A percentile compares a stretch with the other conserved stretches of the same genome.
Conservation (phyloP, 2,888 invertebrate genomes). For the Pachydiplax longipennis region DNA sequence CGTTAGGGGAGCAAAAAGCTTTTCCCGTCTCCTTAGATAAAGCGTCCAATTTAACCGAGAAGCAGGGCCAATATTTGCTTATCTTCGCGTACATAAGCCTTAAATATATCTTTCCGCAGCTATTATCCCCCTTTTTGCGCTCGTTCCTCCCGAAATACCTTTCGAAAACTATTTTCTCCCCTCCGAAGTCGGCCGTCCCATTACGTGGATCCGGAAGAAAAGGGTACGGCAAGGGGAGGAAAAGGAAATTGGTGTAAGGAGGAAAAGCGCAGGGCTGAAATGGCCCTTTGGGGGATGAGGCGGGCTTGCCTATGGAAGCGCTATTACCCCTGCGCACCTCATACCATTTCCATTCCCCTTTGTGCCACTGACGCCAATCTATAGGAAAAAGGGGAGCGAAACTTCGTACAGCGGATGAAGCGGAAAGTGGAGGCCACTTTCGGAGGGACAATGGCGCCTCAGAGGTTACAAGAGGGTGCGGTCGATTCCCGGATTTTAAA, state of each 20-base stretch:
- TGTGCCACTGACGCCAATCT: slow-evolving; percentile 2
- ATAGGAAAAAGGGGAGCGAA: background rate
- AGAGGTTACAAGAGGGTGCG: background rate
- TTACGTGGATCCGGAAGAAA: background rate
- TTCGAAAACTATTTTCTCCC: background rate
- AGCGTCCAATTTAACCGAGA: no score
- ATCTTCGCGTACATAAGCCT: background rate
- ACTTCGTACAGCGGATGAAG: background rate
- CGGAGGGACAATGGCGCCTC: slow-evolving; percentile 8
- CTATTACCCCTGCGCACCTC: background rate
- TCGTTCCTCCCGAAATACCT: background rate
- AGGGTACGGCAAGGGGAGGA: background rate
- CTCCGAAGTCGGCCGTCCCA: background rate
- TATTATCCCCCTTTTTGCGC: background rate
- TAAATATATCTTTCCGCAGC: background rate
- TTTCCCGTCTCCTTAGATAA: no score
- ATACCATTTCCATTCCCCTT: background rate
- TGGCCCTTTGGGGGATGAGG: background rate
- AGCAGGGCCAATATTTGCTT: no score
- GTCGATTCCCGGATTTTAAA: slow-evolving; percentile 33
- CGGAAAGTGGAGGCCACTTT: slow-evolving; percentile 14
- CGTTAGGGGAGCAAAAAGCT: no score
- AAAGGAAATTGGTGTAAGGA: slow-evolving; percentile 4
- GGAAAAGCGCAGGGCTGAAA: background rate
- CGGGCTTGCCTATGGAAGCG: background rate